A percentile compares a stretch with the other conserved stretches of the same genome.
These are phyloP conservation scores for Tenualosa ilisha DNA, from an alignment of 2,797 vertebrate genomes.

Conservation along the genomic window DNA sequence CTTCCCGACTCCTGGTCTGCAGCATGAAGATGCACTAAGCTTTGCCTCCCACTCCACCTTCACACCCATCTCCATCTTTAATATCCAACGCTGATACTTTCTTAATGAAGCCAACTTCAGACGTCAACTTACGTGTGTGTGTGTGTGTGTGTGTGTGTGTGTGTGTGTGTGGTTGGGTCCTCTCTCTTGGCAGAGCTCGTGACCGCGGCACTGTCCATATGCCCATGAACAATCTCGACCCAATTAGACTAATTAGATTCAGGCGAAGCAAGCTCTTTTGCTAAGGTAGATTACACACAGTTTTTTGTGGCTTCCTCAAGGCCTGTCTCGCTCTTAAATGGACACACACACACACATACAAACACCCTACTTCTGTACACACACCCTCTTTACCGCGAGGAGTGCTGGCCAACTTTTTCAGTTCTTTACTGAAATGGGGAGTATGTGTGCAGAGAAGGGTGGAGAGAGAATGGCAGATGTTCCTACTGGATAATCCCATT, in stretches of 20 bases:
- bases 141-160: too few species aligned
- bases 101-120: slow-evolving; percentile 26
- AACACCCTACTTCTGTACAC: not conserved
- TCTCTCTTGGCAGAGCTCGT: slow-evolving; percentile 7
- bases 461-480: not conserved
- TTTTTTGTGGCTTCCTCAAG: not conserved
- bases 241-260: slow-evolving; percentile 35
- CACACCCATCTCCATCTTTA: not conserved
- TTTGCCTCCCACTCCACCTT: not conserved
- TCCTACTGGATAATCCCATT: not conserved
- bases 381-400: not conserved
- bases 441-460: not conserved
- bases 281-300: slow-evolving; percentile 8
- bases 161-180: not conserved
- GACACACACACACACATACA: slow-evolving; percentile 4
- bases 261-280: slow-evolving; percentile 12
- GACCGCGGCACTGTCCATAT: not conserved
- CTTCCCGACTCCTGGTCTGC: not conserved
- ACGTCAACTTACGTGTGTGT: not conserved
- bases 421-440: not conserved
- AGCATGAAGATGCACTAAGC: not conserved
- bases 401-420: not conserved
- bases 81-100: slow-evolving; percentile 24
- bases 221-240: slow-evolving; percentile 11
- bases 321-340: not conserved